Conservation (phyloP, 1,140 invertebrate genomes). For the Homalodisca vitripennis region DNA sequence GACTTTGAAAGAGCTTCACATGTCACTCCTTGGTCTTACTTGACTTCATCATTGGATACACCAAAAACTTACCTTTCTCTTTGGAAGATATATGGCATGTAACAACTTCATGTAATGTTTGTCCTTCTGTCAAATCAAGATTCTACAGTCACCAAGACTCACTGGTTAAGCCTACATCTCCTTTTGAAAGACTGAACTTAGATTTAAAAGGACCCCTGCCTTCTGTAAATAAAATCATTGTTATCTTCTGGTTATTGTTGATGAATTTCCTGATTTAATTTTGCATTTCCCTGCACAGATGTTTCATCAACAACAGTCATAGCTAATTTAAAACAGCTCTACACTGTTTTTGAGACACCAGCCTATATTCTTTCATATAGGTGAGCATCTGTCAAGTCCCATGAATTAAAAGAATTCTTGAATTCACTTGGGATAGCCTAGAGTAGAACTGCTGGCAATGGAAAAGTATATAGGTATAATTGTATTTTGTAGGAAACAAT, state of each 20-base stretch:
- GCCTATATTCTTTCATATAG: neutral
- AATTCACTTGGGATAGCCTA: neutral
- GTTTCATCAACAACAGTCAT: constrained; percentile 37
- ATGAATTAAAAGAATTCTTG: neutral
- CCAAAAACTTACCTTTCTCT: constrained; percentile 32
- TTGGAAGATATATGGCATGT: neutral
- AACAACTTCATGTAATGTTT: neutral
- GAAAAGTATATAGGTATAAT: neutral
- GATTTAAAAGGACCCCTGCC: constrained; percentile 45
- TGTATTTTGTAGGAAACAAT: neutral
- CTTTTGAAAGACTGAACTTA: constrained; percentile 41
- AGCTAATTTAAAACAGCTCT: neutral
- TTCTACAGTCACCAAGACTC: constrained; percentile 29
- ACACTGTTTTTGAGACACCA: neutral
- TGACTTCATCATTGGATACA: too few species aligned
- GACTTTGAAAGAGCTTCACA: too few species aligned
- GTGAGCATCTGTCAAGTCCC: neutral
- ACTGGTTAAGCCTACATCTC: constrained; percentile 41
- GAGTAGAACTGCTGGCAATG: neutral
- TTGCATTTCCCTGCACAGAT: constrained; percentile 38
- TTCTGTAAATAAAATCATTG: constrained; percentile 39
- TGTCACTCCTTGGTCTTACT: too few species aligned
- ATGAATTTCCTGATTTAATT: constrained; percentile 46
- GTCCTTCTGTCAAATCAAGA: constrained; percentile 34
- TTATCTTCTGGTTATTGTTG: constrained; percentile 42